Base-by-base conservation (phyloP, 2,888 invertebrate genomes). In the Pachliopta kotzebuea region DNA sequence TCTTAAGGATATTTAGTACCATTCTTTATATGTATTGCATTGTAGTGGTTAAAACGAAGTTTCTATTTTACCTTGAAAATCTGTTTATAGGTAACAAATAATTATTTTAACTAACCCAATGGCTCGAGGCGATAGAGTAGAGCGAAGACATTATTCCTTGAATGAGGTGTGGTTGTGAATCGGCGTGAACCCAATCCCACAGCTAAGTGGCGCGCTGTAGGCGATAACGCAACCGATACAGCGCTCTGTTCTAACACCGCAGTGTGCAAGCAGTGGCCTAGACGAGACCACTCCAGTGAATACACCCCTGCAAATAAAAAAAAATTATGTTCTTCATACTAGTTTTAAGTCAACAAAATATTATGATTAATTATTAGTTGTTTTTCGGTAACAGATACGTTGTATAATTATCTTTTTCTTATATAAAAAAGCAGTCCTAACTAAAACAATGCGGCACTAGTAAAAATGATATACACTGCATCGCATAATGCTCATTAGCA, bases 211-310 rank as follows among this genome's bases (percentile, higher is more conserved):
- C 95, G 93, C 69, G 94, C 94, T 18, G 95, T 94, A 1, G 97
- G 97, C n/a, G 97, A 97, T 69, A 97, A 90, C 68, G 96, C 96
- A 52, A 97, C 95, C 0, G 97, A 97, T 58, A 97, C 96, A 1
- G 96, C 96, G 81, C 95, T 95, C 75, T 96, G 95, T 75, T 95
- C 95, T 70, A 95, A 93, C 78, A 93, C 93, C 8, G 95, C 95
- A n/a, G 95, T 95, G 85, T 95, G 96, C 62, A 97, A 90, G 80
- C 95, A 95, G 78, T 96, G 94, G 0, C 96, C 97, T 54, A 96
- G 86, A 0, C 94, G 94, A 70, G 93, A 93, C 93, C 95, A 95
- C 77, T 95, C 93, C 72, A 97, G 87, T 70, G 97, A 97, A 84
- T 96, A 97, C 29, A 97, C 94, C 60, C 96, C 96, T 95, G 79